Evolutionary conservation across 2,113 vertebrate genomes (phyloP).

Genomic region (Chroicocephalus ridibundus): DNA sequence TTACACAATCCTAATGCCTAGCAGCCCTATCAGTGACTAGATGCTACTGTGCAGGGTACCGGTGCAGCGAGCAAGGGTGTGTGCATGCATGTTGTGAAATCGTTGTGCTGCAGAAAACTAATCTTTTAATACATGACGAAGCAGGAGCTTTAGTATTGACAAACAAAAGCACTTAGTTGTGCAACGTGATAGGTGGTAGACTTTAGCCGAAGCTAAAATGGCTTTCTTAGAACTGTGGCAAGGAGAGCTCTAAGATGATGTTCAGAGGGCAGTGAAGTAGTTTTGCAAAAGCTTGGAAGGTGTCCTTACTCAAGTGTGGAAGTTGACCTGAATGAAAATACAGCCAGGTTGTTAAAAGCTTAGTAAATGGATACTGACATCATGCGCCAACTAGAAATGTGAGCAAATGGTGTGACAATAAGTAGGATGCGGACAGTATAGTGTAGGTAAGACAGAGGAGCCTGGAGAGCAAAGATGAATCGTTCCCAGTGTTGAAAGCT

Average conservation of each 20-base stretch:
- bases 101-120: neutral
- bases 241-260: neutral
- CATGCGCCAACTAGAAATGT: neutral
- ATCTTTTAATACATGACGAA: neutral
- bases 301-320: neutral
- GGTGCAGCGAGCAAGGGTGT: neutral
- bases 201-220: neutral
- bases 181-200: neutral
- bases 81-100: neutral
- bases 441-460: neutral
- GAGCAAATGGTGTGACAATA: neutral
- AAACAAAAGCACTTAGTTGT: neutral
- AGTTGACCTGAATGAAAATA: neutral
- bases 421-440: neutral
- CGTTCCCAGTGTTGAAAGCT: neutral
- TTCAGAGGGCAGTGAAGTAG: neutral
- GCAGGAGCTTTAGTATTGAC: neutral
- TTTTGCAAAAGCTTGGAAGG: neutral
- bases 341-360: neutral
- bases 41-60: neutral
- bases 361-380: neutral
- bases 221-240: neutral
- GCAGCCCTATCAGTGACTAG: neutral
- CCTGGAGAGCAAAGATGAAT: neutral
- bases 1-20: neutral